Conservation (phyloP, 2,888 invertebrate genomes). For the Acholoe squamosa region DNA sequence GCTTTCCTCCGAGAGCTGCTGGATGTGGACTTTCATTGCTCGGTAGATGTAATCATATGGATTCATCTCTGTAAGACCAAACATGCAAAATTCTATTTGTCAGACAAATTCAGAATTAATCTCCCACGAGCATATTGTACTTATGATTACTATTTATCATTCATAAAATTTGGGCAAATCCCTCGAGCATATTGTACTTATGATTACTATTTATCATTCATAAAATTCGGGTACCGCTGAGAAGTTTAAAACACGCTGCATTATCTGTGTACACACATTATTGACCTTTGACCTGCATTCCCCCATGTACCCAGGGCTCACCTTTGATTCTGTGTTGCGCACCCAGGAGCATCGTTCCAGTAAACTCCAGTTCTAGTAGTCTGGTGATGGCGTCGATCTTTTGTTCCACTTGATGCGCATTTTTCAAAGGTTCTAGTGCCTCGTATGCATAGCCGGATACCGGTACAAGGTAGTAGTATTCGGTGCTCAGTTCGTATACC, state of each 20-base stretch:
- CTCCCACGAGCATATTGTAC: too few relatives aligned
- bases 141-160: too few relatives aligned
- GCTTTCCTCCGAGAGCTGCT: slow-evolving; percentile 80
- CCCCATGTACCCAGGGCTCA: slow-evolving; percentile 64
- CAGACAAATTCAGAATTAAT: too few relatives aligned
- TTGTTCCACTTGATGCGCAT: slow-evolving; percentile 76
- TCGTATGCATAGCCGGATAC: slow-evolving; percentile 83
- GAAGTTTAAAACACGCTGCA: too few relatives aligned
- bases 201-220: too few relatives aligned
- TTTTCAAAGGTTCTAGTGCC: slow-evolving; percentile 82
- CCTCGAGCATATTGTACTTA: too few relatives aligned
- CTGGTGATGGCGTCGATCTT: slow-evolving; percentile 80
- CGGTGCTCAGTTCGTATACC: slow-evolving; percentile 83
- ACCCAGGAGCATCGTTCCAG: slow-evolving; percentile 82
- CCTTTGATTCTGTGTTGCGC: slow-evolving; percentile 81
- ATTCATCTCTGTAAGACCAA: slow-evolving; percentile 79
- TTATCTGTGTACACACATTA: too few relatives aligned
- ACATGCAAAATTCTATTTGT: not conserved
- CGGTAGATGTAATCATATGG: slow-evolving; percentile 84
- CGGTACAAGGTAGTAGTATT: slow-evolving; percentile 84
- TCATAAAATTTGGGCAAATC: too few relatives aligned
- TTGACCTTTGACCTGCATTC: too few relatives aligned
- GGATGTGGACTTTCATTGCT: slow-evolving; percentile 82
- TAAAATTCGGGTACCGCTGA: too few relatives aligned
- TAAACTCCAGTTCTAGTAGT: slow-evolving; percentile 83